Percentiles rank a stretch among this genome's conserved stretches.
These are phyloP conservation scores for Falco cherrug DNA, from an alignment of 2,797 vertebrate genomes.

Conservation along the genomic window DNA sequence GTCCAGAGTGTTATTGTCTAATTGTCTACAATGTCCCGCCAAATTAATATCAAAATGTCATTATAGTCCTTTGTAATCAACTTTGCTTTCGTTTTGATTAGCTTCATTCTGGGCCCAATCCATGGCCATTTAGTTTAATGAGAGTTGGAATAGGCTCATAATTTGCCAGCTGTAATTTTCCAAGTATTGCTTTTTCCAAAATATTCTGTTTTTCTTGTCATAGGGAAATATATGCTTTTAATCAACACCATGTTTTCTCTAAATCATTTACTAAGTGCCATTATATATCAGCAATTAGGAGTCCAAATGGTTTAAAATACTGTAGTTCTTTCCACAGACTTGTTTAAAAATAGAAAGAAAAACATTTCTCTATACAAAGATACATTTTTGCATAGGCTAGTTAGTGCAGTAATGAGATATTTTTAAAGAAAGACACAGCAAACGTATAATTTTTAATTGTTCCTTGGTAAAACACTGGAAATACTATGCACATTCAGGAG, in stretches of 20 bases:
- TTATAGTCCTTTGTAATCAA: background rate
- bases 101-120: background rate
- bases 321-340: background rate
- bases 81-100: conserved; percentile 37
- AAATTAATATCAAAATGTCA: conserved; percentile 22
- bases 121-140: background rate
- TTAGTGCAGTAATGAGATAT: background rate
- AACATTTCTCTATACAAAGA: background rate
- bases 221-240: background rate
- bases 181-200: background rate
- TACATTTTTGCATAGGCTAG: background rate
- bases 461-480: background rate
- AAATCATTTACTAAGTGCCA: background rate
- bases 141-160: background rate
- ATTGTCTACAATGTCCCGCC: background rate
- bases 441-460: background rate
- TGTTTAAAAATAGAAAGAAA: conserved; percentile 7
- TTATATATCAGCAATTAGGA: background rate
- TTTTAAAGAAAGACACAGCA: background rate
- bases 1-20: background rate
- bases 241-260: background rate
- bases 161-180: conserved; percentile 14
- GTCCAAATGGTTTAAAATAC: background rate
- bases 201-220: background rate
- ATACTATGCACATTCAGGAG: background rate